Percentiles rank a stretch among this genome's conserved stretches.
Evolutionary conservation across 2,797 vertebrate genomes (phyloP).

Genomic region (Sebastolobus altivelis): DNA sequence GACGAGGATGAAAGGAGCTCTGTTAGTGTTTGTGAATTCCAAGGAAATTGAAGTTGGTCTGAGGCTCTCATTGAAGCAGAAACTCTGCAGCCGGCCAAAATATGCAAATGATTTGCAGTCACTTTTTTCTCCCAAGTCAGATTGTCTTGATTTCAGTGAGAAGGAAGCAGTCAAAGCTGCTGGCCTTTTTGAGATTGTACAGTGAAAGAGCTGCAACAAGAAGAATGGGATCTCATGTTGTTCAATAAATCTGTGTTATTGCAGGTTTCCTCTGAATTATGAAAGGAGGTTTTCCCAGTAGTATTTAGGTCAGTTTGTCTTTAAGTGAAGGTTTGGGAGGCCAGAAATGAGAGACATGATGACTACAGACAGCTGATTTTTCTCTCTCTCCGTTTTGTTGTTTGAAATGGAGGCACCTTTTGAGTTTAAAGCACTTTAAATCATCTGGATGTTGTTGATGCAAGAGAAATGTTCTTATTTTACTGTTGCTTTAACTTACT

Average conservation of each 20-base stretch:
- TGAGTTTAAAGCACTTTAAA: not conserved
- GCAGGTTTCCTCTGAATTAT: constrained; percentile 1
- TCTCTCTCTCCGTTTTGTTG: not conserved
- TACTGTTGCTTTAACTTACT: not conserved
- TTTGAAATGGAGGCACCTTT: not conserved
- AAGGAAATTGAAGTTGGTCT: constrained; percentile 52
- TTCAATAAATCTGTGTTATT: constrained; percentile 17
- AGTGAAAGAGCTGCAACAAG: not conserved
- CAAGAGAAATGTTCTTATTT: not conserved
- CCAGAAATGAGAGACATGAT: not conserved
- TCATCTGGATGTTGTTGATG: not conserved
- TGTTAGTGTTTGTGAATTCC: constrained; percentile 57
- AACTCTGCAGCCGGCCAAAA: constrained; percentile 13
- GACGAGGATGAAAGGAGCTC: constrained; percentile 39
- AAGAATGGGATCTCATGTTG: not conserved
- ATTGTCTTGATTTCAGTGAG: constrained; percentile 47
- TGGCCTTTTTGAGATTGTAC: not conserved
- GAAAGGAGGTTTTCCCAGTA: not conserved
- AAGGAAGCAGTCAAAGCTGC: constrained; percentile 1
- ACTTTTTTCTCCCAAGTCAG: constrained; percentile 12
- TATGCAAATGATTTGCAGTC: constrained; percentile 56
- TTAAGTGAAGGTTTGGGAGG: not conserved
- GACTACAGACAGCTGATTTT: not conserved
- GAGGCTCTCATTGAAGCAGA: constrained; percentile 5
- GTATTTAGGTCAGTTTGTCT: constrained; percentile 35